Evolutionary conservation across 2,113 vertebrate species (phyloP), one percentile per base, ranked within the genome.

Genomic region (Eurystomus gularis): DNA sequence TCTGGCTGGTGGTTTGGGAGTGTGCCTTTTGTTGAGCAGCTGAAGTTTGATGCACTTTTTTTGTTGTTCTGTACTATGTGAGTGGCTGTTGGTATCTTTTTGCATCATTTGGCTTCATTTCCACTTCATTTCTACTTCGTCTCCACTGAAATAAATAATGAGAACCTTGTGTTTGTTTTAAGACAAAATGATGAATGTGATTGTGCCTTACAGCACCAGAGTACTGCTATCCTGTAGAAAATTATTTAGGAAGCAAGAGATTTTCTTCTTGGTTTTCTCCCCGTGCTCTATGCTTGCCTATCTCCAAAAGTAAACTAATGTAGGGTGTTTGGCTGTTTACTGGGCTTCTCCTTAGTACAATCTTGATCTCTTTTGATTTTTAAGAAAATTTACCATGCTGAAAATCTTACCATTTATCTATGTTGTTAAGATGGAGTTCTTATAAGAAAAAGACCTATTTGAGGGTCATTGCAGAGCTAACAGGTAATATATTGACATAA

Each of bases 21-120:
- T 86, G 29, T 72, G 72, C 23, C 48, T 94, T 35, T 55, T 65
- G 37, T 42, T 89, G 39, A 55, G n/a, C 65, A 78, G 92, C 57
- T 95, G 52, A 95, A 97, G 73, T 93, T 95, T 86, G 64, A 57
- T 94, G n/a, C n/a, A 28, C 86, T 92, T 78, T 57, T 33, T 73
- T n/a, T 55, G 21, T n/a, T 77, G 42, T 39, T 77, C 35, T 49
- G 48, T 91, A 21, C 57, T 44, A 10, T 55, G 28, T 39, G 49
- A 76, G 51, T 44, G 23, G 73, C n/a, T 91, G 52, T 93, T 3
- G 15, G 54, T 57, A 75, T 77, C 35, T 71, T 90, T 48, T 88
- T 88, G 81, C 91, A 72, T 94, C 81, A 69, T 93, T 93, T 90
- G 77, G 40, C 49, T 58, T 44, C 20, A 42, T 42, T 42, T 42